Conservation (phyloP, 53 echinoderm and acorn worm genomes). For the Mesocentrotus franciscanus region DNA sequence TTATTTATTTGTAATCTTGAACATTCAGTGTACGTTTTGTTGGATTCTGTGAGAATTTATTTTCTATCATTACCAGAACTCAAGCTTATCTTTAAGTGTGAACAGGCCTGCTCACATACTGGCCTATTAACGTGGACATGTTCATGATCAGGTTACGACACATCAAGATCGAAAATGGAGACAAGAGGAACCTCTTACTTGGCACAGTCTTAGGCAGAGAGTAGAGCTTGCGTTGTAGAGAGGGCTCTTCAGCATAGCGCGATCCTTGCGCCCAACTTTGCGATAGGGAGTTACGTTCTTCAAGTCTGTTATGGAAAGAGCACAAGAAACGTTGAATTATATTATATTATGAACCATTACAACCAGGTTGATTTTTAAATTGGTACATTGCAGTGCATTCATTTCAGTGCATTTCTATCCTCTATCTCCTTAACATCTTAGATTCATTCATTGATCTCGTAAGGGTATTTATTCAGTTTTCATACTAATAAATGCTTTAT, state of each 20-base stretch:
- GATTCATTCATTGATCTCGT: neutral
- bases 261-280: constrained; percentile 73
- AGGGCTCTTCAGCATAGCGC: constrained; percentile 92
- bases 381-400: neutral
- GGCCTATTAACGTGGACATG: too few relatives aligned
- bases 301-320: constrained; percentile 74
- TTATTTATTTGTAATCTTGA: too few relatives aligned
- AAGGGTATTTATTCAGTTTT: neutral
- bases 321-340: neutral
- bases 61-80: too few relatives aligned
- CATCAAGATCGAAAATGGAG: too few relatives aligned
- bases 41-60: too few relatives aligned
- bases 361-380: neutral
- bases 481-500: neutral
- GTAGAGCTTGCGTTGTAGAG: constrained; percentile 66
- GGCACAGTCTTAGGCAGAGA: constrained; percentile 62
- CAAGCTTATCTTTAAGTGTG: too few relatives aligned
- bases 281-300: constrained; percentile 87
- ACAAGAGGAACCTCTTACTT: neutral
- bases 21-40: too few relatives aligned
- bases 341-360: neutral
- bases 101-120: too few relatives aligned
- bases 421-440: neutral
- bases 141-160: neutral
- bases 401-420: neutral